Percentiles rank a stretch among this genome's conserved stretches.
phyloP scores from a whole-genome alignment of 2,797 vertebrate genomes.

The Prunella strophiata region DNA sequence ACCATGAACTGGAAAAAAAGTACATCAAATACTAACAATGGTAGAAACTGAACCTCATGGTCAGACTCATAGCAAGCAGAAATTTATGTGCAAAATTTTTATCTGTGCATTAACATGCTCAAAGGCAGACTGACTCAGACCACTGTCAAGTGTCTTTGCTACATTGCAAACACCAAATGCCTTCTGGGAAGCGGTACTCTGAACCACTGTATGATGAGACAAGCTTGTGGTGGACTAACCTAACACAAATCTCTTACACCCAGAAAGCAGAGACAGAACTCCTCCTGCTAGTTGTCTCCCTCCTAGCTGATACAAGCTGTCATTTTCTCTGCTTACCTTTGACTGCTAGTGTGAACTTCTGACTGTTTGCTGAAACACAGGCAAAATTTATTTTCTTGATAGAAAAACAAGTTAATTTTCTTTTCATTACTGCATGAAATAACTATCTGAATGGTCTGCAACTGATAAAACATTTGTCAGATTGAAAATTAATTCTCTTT shows the following conservation, averaged over 20 bases:
- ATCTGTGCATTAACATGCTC: not conserved
- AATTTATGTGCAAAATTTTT: not conserved
- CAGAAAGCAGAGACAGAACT: not conserved
- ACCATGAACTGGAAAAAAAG: not conserved
- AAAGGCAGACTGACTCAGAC: not conserved
- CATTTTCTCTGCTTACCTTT: not conserved
- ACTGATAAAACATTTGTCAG: not conserved
- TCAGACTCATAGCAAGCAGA: not conserved
- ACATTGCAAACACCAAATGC: accelerated
- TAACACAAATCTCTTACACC: not conserved
- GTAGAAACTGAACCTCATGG: not conserved
- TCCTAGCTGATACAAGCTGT: not conserved
- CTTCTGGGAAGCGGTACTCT: not conserved
- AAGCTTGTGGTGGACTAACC: not conserved
- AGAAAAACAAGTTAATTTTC: not conserved
- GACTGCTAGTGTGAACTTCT: not conserved
- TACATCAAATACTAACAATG: not conserved
- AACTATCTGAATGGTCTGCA: not conserved
- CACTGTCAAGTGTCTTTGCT: not conserved
- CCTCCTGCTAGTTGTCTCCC: not conserved
- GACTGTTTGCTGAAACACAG: not conserved
- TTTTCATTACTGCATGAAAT: not conserved
- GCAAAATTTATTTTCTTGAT: not conserved
- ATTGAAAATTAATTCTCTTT: not conserved
- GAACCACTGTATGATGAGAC: not conserved